phyloP scores from a whole-genome alignment of 2,113 vertebrate species.

The Pedetes capensis region DNA sequence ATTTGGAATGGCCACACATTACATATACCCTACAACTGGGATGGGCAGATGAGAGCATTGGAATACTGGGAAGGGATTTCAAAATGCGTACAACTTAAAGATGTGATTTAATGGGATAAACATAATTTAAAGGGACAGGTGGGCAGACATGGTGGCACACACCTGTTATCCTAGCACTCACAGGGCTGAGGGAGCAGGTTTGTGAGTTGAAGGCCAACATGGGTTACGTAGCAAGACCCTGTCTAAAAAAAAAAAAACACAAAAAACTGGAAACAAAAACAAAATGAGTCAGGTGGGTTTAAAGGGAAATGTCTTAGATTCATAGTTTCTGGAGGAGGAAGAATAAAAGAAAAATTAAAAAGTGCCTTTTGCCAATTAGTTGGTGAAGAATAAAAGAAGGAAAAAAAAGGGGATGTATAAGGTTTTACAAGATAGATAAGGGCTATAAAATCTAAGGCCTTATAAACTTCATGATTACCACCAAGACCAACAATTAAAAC shows the following conservation, averaged over 20 bases:
- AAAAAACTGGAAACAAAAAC: no score
- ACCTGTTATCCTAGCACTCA: no score
- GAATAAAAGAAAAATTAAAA: conserved; percentile 15
- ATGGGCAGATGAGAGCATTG: not conserved
- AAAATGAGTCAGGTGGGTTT: no score
- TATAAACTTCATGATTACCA: not conserved
- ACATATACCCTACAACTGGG: not conserved
- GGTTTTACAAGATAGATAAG: not conserved
- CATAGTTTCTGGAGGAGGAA: not conserved
- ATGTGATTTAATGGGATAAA: not conserved
- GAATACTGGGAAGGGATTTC: not conserved
- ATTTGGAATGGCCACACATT: not conserved
- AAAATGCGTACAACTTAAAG: not conserved
- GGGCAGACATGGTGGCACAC: no score
- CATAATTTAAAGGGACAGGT: not conserved
- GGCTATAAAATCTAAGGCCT: not conserved
- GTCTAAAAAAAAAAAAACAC: no score
- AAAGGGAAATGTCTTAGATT: not conserved
- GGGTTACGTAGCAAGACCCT: no score
- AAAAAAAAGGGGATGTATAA: not conserved
- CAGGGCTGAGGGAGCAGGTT: no score
- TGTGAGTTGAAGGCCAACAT: no score
- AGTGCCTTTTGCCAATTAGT: not conserved
- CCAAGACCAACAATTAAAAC: not conserved
- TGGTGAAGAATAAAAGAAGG: not conserved